Conservation (phyloP, 1,140 invertebrate genomes). For the Elysia chlorotica region DNA sequence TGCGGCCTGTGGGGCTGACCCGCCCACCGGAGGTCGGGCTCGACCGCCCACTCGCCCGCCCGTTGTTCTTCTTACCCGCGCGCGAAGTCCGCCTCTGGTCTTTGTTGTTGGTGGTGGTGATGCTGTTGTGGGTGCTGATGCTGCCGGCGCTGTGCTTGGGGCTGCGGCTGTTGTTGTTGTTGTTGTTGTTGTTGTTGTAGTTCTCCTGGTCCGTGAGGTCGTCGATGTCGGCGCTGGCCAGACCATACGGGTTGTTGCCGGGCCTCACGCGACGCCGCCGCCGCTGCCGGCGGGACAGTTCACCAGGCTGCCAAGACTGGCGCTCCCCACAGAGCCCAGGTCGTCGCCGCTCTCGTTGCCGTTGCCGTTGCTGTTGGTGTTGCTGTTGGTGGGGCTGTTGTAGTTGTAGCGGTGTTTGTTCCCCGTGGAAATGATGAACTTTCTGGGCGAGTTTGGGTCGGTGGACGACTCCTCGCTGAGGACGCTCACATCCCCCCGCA, state of each 20-base stretch:
- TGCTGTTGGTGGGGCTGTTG: background rate
- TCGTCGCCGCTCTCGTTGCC: too few species aligned
- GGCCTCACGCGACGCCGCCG: too few species aligned
- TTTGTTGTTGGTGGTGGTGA: background rate
- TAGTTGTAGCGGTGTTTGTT: background rate
- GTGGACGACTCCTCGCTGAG: constrained; percentile 9
- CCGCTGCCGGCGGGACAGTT: too few species aligned
- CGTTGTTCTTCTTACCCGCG: background rate
- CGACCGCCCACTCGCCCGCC: background rate
- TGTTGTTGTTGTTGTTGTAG: background rate
- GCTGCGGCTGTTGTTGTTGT: background rate
- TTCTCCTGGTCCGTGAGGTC: background rate
- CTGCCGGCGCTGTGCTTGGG: background rate
- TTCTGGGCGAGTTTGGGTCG: constrained; percentile 9
- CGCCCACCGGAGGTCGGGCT: background rate
- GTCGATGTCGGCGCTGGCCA: background rate
- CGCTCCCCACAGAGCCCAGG: too few species aligned
- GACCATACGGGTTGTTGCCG: too few species aligned
- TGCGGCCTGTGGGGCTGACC: constrained; percentile 1
- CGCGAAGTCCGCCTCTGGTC: background rate
- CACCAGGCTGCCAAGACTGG: too few species aligned
- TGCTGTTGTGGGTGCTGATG: background rate
- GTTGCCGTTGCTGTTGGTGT: too few species aligned
- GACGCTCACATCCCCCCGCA: constrained; percentile 33
- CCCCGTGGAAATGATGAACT: constrained; percentile 23